Evolutionary conservation across 2,888 invertebrate species (phyloP).

Genomic region (Holacanthella duospinosa): DNA sequence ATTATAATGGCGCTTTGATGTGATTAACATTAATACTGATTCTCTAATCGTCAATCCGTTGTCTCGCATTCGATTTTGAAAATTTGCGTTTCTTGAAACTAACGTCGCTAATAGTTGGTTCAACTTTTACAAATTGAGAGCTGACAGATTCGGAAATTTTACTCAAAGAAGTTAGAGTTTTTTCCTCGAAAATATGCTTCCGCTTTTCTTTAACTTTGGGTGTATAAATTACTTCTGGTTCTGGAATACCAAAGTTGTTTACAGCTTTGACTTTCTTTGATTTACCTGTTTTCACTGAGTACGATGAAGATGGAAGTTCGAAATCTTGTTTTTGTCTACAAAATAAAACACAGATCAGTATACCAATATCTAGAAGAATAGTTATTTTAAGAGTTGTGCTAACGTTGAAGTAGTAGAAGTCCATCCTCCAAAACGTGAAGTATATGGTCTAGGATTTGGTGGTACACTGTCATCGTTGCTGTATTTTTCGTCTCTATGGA

Average conservation of each 20-base stretch:
- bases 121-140: not conserved
- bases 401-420: not conserved
- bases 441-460: not conserved
- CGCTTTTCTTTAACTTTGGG: not conserved
- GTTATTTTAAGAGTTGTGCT: no score
- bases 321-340: not conserved
- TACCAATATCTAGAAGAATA: no score
- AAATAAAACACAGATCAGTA: not conserved
- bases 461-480: constrained; percentile 14
- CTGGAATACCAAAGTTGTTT: not conserved
- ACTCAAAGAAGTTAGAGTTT: not conserved
- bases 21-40: not conserved
- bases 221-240: not conserved
- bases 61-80: constrained; percentile 1
- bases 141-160: not conserved
- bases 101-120: not conserved
- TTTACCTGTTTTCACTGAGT: not conserved
- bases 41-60: not conserved
- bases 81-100: not conserved
- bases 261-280: not conserved
- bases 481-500: constrained; percentile 27
- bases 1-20: no score
- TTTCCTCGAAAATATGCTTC: not conserved
- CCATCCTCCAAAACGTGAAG: constrained; percentile 4
- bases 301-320: not conserved